A percentile compares a stretch with the other conserved stretches of the same genome.
These are phyloP conservation scores for Xestia rhomboidea DNA, from an alignment of 2,888 invertebrate genomes.

Conservation along the genomic window DNA sequence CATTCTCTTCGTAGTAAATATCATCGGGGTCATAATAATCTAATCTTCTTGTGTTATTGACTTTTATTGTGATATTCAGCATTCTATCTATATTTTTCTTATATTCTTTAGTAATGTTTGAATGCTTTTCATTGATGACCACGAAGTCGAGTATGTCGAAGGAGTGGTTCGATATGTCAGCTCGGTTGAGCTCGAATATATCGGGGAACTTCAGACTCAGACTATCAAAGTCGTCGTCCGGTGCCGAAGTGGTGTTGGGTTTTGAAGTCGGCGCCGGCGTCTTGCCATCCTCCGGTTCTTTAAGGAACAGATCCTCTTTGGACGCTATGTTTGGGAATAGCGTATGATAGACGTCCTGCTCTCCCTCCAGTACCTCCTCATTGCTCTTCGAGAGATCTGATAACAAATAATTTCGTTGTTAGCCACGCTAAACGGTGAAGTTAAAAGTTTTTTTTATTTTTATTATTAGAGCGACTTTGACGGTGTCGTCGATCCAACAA, in stretches of 20 bases:
- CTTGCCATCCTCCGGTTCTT: not conserved
- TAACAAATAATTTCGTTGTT: not conserved
- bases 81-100: not conserved
- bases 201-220: not conserved
- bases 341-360: constrained; percentile 34
- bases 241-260: not conserved
- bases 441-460: too few relatives aligned
- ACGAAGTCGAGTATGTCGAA: constrained; percentile 36
- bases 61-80: not conserved
- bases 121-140: constrained; percentile 24
- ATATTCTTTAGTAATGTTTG: constrained; percentile 8
- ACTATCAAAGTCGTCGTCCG: constrained; percentile 3
- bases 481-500: too few relatives aligned
- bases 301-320: constrained; percentile 36
- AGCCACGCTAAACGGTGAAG: not conserved
- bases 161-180: constrained; percentile 8
- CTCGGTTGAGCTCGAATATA: not conserved
- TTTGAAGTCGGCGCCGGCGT: not conserved
- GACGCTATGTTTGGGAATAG: constrained; percentile 53
- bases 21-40: constrained; percentile 11
- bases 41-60: not conserved
- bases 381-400: constrained; percentile 27
- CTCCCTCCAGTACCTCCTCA: not conserved
- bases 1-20: fast-evolving
- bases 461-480: too few relatives aligned